Base-by-base conservation (phyloP, 92 coral and sea anemone genomes). In the Montipora capitata region DNA sequence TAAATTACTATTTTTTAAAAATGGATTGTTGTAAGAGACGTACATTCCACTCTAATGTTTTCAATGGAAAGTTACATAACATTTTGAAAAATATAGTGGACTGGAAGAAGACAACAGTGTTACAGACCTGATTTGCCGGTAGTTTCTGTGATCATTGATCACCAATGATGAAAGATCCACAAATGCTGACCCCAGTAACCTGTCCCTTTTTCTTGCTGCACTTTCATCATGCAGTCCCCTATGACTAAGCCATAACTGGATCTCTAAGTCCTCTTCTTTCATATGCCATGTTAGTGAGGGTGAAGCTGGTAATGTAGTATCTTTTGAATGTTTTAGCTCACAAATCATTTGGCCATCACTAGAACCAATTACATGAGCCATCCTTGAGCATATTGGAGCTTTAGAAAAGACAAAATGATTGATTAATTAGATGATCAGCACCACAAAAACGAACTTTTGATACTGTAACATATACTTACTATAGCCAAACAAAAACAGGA, bases 241-340 rank as follows among this genome's bases (percentile, higher is more conserved):
- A 16, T 81, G 90, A 61, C 96, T 90, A 63, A 97, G 87, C 99
- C 99, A 97, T 20, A 97, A 88, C 90, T 97, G 99, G 35, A 95
- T 92, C 87, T 97, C 98, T 27, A 97, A 87, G 48, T 68, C 51
- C 73, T 97, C 98, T 81, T 97, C 99, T 49, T 94, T 91, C 80
- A 97, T 72, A 68, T 92, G 91, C 99, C 98, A 96, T 44, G 90
- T 84, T 11, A 97, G 88, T 41, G 98, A 94, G 9, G 98, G 77
- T 59, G 96, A 91, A n/a, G 91, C 89, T 3, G 89, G 92, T 52
- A 89, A 68, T 18, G 85, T 18, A 45, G 91, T 83, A n/a, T 83
- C 79, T 65, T 78, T 90, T 27, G 88, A 79, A 82, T 97, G 99
- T 68, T 93, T 97, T 13, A 97, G 79, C 64, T 97, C 96, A 72